phyloP scores from a whole-genome alignment of 2,888 invertebrate genomes.

The Tyria jacobaeae region DNA sequence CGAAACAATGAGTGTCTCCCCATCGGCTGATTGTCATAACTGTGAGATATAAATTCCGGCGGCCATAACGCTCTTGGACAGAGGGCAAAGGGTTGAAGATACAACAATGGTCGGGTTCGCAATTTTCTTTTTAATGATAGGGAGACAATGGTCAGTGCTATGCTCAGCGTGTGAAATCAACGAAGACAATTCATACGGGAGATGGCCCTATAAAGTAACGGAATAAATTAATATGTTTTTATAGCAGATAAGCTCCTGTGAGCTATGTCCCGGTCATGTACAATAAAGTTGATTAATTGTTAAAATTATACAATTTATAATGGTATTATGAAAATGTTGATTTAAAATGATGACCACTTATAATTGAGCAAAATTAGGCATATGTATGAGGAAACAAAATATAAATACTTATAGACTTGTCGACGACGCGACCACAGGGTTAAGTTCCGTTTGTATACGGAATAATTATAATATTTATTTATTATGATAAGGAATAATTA shows the following conservation, averaged over 20 bases:
- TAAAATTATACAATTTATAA: slow-evolving; percentile 28
- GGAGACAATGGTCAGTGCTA: slow-evolving; percentile 79
- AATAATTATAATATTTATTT: neutral
- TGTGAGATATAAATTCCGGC: slow-evolving; percentile 79
- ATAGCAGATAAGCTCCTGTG: slow-evolving; percentile 36
- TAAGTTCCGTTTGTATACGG: neutral
- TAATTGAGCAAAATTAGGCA: slow-evolving; percentile 3
- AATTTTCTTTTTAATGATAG: slow-evolving; percentile 78
- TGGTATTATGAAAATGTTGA: slow-evolving; percentile 27
- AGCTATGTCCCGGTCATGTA: slow-evolving; percentile 31
- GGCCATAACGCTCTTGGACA: slow-evolving; percentile 74
- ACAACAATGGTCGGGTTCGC: slow-evolving; percentile 69
- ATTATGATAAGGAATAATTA: neutral
- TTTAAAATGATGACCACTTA: slow-evolving; percentile 16
- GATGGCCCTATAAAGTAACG: slow-evolving; percentile 56
- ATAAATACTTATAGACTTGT: neutral
- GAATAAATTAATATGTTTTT: slow-evolving; percentile 54
- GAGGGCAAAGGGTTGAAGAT: slow-evolving; percentile 72
- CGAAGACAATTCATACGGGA: slow-evolving; percentile 55
- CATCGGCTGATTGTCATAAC: slow-evolving; percentile 71
- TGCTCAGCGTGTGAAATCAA: slow-evolving; percentile 78
- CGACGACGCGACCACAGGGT: neutral
- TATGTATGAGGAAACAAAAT: neutral
- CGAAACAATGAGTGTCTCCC: slow-evolving; percentile 79
- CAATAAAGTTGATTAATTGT: slow-evolving; percentile 41